Evolutionary conservation across 2,888 invertebrate species (phyloP), one percentile per base, ranked within the genome.

Genomic region (Tenthredo scrophulariae): DNA sequence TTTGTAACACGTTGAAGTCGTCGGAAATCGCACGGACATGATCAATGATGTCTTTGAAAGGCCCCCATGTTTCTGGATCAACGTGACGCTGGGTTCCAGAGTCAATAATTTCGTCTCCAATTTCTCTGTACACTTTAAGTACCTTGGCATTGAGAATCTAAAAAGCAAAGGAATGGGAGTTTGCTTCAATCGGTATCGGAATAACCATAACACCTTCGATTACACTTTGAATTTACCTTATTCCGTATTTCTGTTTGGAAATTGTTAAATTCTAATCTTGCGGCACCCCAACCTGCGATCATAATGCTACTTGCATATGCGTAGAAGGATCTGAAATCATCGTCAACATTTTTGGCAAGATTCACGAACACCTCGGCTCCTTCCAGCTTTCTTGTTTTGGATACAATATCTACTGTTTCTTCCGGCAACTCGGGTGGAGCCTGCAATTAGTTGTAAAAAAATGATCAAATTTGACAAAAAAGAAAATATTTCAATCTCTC

Each of bases 141-240:
- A 54, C 33, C 7, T 18, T 3, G 6, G 54, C 54, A 54, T 77
- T 77, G 13, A 77, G 77, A 33, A 77, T 50, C 77, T 77, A 18
- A 33, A n/a, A 29, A 77, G 54, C 15, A 18, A 33, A n/a, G n/a
- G n/a, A n/a, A n/a, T n/a, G n/a, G n/a, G n/a, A n/a, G n/a, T n/a
- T n/a, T n/a, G 7, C n/a, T 54, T 7, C 0, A 54, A n/a, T 54
- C 54, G 26, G 9, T 13, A 10, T 13, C 9, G 37, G 70, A 70
- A n/a, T 6, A 37, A 37, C n/a, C n/a, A 7, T 2, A 33, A 6
- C 18, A 37, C 5, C 18, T 6, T 18, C 29, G 75, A 43, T 22
- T 7, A 46, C 29, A 0, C n/a, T 37, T 18, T 9, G 3, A 46
- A 43, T 46, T 46, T 46, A 75, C 75, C 75, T 75, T 4, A 54